phyloP scores from a whole-genome alignment of 1,140 invertebrate genomes.

The Heterodera schachtii region DNA sequence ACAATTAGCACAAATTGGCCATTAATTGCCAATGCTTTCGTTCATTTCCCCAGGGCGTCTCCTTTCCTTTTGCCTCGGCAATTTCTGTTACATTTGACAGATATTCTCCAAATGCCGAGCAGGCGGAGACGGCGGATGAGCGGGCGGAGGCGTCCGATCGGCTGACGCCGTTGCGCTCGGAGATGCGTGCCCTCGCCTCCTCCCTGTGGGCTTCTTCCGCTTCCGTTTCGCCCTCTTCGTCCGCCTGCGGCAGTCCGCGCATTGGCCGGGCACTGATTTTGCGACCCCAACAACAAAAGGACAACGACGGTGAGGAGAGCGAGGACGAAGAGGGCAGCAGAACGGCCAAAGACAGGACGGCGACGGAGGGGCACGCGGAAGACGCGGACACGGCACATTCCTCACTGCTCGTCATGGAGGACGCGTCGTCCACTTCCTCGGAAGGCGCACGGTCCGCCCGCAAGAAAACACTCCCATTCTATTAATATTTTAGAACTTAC shows the following conservation, averaged over 20 bases:
- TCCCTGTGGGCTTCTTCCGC: constrained; percentile 15
- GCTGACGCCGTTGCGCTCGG: constrained; percentile 53
- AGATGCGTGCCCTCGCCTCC: constrained; percentile 39
- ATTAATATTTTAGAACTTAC: constrained; percentile 27
- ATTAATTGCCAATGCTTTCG: no score
- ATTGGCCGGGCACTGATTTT: constrained; percentile 21
- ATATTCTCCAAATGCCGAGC: constrained; percentile 28
- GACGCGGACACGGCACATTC: neutral
- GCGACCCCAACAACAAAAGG: constrained; percentile 6
- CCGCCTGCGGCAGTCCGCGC: constrained; percentile 19
- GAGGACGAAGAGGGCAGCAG: neutral
- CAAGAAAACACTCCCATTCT: neutral
- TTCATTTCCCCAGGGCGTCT: neutral
- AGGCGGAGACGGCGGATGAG: constrained; percentile 47
- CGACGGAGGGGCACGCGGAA: neutral
- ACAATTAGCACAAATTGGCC: no score
- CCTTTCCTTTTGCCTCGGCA: neutral
- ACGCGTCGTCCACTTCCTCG: constrained; percentile 21
- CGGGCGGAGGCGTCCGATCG: constrained; percentile 49
- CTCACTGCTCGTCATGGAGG: constrained; percentile 6
- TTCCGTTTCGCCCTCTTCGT: constrained; percentile 19
- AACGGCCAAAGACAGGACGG: neutral
- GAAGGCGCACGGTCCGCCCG: constrained; percentile 10
- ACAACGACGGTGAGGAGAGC: constrained; percentile 31
- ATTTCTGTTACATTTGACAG: neutral